Evolutionary conservation across 2,888 invertebrate species (phyloP).

Genomic region (Trichogramma evanescens): DNA sequence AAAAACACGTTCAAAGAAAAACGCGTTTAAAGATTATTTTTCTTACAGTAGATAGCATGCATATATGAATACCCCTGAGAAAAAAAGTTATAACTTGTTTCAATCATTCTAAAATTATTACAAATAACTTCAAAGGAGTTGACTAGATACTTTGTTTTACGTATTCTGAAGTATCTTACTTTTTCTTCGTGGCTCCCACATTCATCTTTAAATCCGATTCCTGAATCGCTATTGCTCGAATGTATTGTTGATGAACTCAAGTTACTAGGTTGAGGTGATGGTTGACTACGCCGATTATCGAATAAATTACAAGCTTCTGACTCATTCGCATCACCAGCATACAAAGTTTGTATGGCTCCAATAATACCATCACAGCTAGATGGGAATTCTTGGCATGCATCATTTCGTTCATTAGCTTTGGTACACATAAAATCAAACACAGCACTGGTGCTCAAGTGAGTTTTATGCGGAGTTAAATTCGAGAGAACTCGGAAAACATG

Average conservation of each 20-base stretch:
- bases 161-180: slow-evolving; percentile 2
- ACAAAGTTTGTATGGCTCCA: slow-evolving; percentile 54
- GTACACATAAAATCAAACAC: slow-evolving; percentile 83
- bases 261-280: slow-evolving; percentile 77
- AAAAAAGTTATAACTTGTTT: background rate
- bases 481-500: slow-evolving; percentile 93
- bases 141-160: background rate
- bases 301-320: slow-evolving; percentile 32
- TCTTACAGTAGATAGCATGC: background rate
- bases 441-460: slow-evolving; percentile 72
- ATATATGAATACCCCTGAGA: background rate
- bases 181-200: slow-evolving; percentile 59
- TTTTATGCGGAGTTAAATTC: slow-evolving; percentile 72
- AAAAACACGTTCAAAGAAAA: no score
- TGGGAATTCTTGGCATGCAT: slow-evolving; percentile 83
- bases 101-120: background rate
- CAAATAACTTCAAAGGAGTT: background rate
- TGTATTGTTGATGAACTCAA: slow-evolving; percentile 74
- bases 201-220: slow-evolving; percentile 89
- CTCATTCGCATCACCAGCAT: slow-evolving; percentile 43
- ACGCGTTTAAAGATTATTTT: no score
- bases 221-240: slow-evolving; percentile 91
- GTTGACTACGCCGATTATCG: slow-evolving; percentile 31
- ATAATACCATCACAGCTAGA: slow-evolving; percentile 66
- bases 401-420: slow-evolving; percentile 68